Base-by-base conservation (phyloP, 1,140 invertebrate genomes). In the Papilio polytes region DNA sequence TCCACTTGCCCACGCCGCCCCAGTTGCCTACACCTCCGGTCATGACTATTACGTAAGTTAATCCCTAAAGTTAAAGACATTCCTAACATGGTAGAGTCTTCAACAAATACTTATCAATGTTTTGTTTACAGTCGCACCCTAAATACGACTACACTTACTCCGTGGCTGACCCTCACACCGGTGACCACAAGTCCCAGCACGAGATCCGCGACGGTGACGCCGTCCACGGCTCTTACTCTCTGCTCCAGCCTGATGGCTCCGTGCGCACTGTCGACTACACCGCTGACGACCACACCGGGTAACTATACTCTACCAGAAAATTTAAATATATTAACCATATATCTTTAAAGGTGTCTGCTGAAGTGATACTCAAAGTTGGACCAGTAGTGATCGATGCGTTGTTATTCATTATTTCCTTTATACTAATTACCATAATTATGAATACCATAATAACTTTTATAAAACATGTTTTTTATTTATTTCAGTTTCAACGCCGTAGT, bases 111-210 rank as follows among this genome's bases (percentile, higher is more conserved):
- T 80, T 70, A 18, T 26, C 10, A 80, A 53, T 73, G 74, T 66
- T 76, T 82, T 46, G 18, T 84, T 84, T 83, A 12, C 81, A 91
- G 88, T 86, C 86, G 73, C 82, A 91, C 76, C 88, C 90, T 48
- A 89, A 89, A 84, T 96, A 96, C 90, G 92, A 90, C 85, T 96
- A 91, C 86, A 88, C 91, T 3, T 96, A 96, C 87, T 93, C 92
- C 72, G 95, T 96, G 20, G 86, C 93, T 12, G 95, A 96, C 85
- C 87, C 91, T 0, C 87, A 91, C 84, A 89, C 89, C 77, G 88
- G 89, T 9, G 89, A 90, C 81, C 84, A 87, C 81, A 90, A 90
- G 84, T 85, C 87, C 9, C 89, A 90, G 85, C 89, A 89, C 82
- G 89, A 90, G 84, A 83, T 74, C 84, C 87, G 89, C 77, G 90